Conservation (phyloP, 2,888 invertebrate species). For the Macroteleia sp. region DNA sequence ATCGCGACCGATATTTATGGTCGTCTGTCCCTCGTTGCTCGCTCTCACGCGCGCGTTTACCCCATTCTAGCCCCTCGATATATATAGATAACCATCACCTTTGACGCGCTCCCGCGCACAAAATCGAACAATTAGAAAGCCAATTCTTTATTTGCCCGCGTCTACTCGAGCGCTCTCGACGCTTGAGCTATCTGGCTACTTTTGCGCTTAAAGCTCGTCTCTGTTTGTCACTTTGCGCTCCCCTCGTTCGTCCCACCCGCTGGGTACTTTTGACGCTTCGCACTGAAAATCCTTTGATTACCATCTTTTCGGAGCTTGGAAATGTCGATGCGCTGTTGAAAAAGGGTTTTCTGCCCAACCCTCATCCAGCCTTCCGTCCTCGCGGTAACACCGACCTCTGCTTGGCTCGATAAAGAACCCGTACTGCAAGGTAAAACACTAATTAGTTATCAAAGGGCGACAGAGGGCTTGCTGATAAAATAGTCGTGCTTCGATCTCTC, state of each 20-base stretch:
- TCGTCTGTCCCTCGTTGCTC: not conserved
- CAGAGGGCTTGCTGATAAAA: slow-evolving; percentile 83
- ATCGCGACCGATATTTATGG: slow-evolving; percentile 80
- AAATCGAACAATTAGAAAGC: slow-evolving; percentile 52
- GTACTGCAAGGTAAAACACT: slow-evolving; percentile 85
- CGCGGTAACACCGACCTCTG: slow-evolving; percentile 74
- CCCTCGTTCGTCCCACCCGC: too few species aligned
- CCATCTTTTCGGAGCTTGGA: slow-evolving; percentile 78
- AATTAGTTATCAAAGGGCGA: slow-evolving; percentile 87
- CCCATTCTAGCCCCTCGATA: too few species aligned
- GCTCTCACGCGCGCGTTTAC: too few species aligned
- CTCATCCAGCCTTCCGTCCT: slow-evolving; percentile 62
- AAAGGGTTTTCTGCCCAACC: slow-evolving; percentile 75
- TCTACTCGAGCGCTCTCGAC: slow-evolving; percentile 52
- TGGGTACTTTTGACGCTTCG: slow-evolving; percentile 67
- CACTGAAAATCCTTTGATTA: slow-evolving; percentile 82
- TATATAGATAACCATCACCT: slow-evolving; percentile 48
- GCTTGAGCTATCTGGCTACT: slow-evolving; percentile 67
- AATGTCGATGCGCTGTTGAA: slow-evolving; percentile 78
- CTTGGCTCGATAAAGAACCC: slow-evolving; percentile 81
- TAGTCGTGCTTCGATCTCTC: slow-evolving; percentile 64
- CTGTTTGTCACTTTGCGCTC: slow-evolving; percentile 50
- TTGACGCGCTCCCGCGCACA: slow-evolving; percentile 31
- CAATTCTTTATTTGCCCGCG: slow-evolving; percentile 52
- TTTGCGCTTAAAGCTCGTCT: slow-evolving; percentile 56